Percentiles rank a stretch among this genome's conserved stretches.
Conservation (phyloP, 37 sponge, comb jelly and placozoan species). For the Cliona cf. orientalis region DNA sequence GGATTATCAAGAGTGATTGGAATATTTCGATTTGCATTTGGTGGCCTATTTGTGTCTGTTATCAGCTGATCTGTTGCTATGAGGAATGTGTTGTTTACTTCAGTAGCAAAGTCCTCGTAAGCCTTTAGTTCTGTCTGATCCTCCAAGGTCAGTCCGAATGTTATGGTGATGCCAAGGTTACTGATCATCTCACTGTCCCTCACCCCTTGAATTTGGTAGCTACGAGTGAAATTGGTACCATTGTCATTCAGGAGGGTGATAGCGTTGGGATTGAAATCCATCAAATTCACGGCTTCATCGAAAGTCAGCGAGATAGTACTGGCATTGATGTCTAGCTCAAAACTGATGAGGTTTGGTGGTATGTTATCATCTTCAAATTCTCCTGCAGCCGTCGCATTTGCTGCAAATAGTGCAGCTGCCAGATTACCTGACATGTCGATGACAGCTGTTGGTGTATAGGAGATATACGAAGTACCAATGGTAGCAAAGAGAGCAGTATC, state of each 20-base stretch:
- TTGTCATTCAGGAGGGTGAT: conserved; percentile 72
- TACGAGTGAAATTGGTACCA: conserved; percentile 36
- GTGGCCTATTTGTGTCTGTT: conserved; percentile 34
- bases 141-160: conserved; percentile 38
- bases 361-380: conserved; percentile 38
- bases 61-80: conserved; percentile 42
- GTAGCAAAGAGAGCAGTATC: conserved; percentile 50
- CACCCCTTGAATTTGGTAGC: conserved; percentile 57
- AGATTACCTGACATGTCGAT: conserved; percentile 87
- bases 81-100: conserved; percentile 62
- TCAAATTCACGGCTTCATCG: conserved; percentile 72
- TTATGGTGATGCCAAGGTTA: conserved; percentile 27
- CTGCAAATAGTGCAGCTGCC: conserved; percentile 10
- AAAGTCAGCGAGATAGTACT: conserved; percentile 73
- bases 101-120: conserved; percentile 72
- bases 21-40: conserved; percentile 21
- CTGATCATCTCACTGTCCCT: conserved; percentile 26
- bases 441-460: conserved; percentile 34
- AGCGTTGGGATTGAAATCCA: conserved; percentile 49
- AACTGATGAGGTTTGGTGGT: conserved; percentile 60
- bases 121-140: conserved; percentile 73
- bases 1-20: conserved; percentile 33
- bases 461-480: conserved; percentile 61
- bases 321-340: conserved; percentile 58
- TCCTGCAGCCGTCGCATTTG: conserved; percentile 42